Conservation (phyloP, 2,113 vertebrate genomes). For the Elachura formosa region DNA sequence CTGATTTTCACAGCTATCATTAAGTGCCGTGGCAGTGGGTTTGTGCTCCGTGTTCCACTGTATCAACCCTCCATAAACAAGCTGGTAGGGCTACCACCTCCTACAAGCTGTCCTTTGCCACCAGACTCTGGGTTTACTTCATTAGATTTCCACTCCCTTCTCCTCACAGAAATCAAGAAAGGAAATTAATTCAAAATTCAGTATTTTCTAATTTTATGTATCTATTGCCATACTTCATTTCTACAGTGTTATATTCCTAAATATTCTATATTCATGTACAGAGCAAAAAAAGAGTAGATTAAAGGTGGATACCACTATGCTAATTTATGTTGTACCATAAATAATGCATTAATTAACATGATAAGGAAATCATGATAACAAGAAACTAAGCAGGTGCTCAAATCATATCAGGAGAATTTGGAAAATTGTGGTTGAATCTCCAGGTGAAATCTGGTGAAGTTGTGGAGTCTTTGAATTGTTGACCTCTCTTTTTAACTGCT, state of each 20-base stretch:
- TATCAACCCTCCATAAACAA: constrained; percentile 30
- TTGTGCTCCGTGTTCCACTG: constrained; percentile 19
- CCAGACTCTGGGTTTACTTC: neutral
- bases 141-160: neutral
- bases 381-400: neutral
- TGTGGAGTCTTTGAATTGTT: neutral
- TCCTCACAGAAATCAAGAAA: neutral
- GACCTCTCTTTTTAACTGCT: neutral
- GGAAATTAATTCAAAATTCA: neutral
- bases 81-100: neutral
- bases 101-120: neutral
- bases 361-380: neutral
- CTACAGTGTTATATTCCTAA: neutral
- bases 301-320: accelerated
- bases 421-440: neutral
- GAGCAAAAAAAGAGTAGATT: neutral
- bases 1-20: constrained; percentile 50
- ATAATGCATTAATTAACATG: accelerated
- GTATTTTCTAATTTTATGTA: neutral
- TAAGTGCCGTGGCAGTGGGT: constrained; percentile 29
- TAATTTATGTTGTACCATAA: neutral
- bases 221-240: neutral
- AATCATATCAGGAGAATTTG: neutral
- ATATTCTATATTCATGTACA: neutral
- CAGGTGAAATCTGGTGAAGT: neutral